Conservation (phyloP, 2,888 invertebrate genomes). For the Tetramorium bicarinatum region DNA sequence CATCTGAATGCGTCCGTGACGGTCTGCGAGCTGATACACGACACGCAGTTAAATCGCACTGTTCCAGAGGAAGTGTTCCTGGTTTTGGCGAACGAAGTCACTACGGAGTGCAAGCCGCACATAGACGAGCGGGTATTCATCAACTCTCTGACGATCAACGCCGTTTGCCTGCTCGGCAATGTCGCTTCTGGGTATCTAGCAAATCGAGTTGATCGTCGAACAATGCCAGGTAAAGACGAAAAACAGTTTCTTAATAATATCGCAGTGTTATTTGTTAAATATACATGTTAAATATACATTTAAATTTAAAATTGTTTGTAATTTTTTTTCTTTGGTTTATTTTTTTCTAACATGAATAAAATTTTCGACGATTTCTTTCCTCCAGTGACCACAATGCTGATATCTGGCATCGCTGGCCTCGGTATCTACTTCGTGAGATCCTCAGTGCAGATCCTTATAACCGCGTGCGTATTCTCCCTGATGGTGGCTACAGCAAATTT, state of each 20-base stretch:
- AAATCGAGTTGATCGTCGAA: constrained; percentile 80
- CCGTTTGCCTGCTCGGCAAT: constrained; percentile 90
- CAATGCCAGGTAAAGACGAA: constrained; percentile 82
- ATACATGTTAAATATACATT: background rate
- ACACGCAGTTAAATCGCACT: background rate
- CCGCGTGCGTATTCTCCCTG: constrained; percentile 87
- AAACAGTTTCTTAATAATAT: background rate
- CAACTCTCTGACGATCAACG: constrained; percentile 90
- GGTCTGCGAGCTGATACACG: constrained; percentile 85
- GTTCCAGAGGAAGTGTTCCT: constrained; percentile 30
- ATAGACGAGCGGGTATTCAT: constrained; percentile 89
- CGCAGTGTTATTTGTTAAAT: background rate
- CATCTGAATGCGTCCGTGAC: constrained; percentile 87
- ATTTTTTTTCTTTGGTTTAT: background rate
- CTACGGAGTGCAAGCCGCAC: constrained; percentile 85
- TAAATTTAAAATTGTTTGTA: background rate
- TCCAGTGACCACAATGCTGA: constrained; percentile 84
- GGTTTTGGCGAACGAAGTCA: constrained; percentile 6
- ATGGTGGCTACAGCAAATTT: constrained; percentile 87
- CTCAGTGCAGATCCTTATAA: constrained; percentile 88
- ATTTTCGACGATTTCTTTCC: background rate
- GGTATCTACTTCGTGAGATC: constrained; percentile 89
- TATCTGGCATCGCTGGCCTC: constrained; percentile 88
- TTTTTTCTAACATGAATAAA: background rate
- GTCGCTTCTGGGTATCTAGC: constrained; percentile 89